Evolutionary conservation across 1,140 invertebrate species (phyloP).

Genomic region (Drosophila tristis): DNA sequence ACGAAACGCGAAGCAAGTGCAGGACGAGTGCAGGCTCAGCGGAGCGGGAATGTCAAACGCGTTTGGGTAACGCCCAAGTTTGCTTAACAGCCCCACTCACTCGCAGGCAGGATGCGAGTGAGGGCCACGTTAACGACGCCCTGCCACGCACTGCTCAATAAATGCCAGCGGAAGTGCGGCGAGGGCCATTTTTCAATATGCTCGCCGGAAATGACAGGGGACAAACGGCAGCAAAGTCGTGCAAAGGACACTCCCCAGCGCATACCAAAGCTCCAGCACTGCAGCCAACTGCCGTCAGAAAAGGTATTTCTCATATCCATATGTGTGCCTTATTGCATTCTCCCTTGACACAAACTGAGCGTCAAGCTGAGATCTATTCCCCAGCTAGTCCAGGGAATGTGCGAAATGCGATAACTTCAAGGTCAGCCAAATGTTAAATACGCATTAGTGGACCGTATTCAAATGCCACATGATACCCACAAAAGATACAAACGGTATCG

Average conservation of each 20-base stretch:
- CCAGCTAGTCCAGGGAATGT: neutral
- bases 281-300: conserved; percentile 9
- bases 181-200: conserved; percentile 75
- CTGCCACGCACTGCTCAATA: conserved; percentile 58
- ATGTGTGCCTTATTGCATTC: conserved; percentile 62
- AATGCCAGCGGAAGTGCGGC: conserved; percentile 67
- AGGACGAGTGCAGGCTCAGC: conserved; percentile 35
- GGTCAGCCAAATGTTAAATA: conserved; percentile 71
- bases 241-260: neutral
- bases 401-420: conserved; percentile 69
- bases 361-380: conserved; percentile 20
- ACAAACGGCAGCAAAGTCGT: conserved; percentile 29
- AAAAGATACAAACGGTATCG: conserved; percentile 21
- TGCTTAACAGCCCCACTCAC: conserved; percentile 31
- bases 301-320: conserved; percentile 3
- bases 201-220: conserved; percentile 67
- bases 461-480: conserved; percentile 46
- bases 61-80: conserved; percentile 46
- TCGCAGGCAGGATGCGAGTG: conserved; percentile 47
- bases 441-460: conserved; percentile 63
- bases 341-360: conserved; percentile 18
- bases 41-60: conserved; percentile 29
- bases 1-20: conserved; percentile 29
- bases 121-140: conserved; percentile 65
- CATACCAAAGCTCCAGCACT: neutral